Conservation (phyloP, 2,888 invertebrate species). For the Ectobius pallidus region DNA sequence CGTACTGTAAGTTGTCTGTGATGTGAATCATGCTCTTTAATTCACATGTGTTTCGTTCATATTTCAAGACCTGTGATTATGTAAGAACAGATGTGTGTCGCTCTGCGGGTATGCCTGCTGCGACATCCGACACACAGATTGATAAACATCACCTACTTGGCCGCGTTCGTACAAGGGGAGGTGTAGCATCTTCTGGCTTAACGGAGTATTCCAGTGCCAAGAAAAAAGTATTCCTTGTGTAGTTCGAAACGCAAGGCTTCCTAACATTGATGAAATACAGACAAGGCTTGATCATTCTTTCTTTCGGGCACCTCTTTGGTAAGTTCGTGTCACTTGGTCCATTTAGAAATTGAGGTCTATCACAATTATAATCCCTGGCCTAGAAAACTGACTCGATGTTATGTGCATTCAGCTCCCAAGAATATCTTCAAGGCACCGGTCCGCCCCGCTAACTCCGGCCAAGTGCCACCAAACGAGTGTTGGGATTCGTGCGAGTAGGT, state of each 20-base stretch:
- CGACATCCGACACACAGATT: not conserved
- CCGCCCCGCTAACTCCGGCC: not conserved
- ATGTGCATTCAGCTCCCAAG: slow-evolving; percentile 26
- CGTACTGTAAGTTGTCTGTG: too few relatives aligned
- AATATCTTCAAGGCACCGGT: slow-evolving; percentile 30
- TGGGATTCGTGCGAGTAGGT: slow-evolving; percentile 32
- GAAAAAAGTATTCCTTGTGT: not conserved
- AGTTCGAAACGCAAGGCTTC: not conserved
- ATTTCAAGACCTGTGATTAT: too few relatives aligned
- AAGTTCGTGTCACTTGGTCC: too few relatives aligned
- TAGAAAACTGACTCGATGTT: not conserved
- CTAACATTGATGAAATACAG: slow-evolving; percentile 3
- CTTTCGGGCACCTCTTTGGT: not conserved
- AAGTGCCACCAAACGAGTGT: slow-evolving; percentile 28
- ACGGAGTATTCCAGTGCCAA: too few relatives aligned
- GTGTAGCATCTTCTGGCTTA: not conserved
- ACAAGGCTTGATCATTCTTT: not conserved
- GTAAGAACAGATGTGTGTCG: too few relatives aligned
- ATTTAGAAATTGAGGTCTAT: slow-evolving; percentile 8
- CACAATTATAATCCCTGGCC: slow-evolving; percentile 23
- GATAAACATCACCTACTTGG: slow-evolving; percentile 15
- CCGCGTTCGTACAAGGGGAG: not conserved
- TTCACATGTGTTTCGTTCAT: too few relatives aligned
- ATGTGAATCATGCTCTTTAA: too few relatives aligned
- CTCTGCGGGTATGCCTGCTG: not conserved